A percentile compares a stretch with the other conserved stretches of the same genome.
Evolutionary conservation across 1,140 invertebrate species (phyloP).

Genomic region (Cydia splendana): DNA sequence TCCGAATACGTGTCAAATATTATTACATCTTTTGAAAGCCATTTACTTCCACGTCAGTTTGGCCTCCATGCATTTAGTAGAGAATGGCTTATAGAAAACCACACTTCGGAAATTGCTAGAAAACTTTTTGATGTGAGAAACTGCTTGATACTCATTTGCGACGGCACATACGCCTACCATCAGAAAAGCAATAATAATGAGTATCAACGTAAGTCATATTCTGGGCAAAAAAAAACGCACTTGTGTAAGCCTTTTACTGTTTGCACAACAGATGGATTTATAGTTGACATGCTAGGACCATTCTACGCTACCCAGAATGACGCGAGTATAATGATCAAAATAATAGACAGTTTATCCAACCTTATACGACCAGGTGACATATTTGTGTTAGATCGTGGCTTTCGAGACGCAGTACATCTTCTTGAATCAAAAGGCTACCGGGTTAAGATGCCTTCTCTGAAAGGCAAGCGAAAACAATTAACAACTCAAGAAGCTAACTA

Average conservation of each 20-base stretch:
- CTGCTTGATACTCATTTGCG: neutral
- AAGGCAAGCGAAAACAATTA: neutral
- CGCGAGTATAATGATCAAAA: neutral
- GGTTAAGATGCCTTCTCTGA: neutral
- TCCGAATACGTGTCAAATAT: neutral
- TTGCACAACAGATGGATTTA: conserved; percentile 38
- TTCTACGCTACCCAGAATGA: neutral
- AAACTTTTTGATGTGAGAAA: neutral
- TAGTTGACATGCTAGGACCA: neutral
- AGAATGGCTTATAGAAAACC: neutral
- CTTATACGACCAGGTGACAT: too few relatives aligned
- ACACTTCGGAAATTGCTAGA: neutral
- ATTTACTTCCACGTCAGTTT: neutral
- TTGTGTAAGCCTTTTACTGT: conserved; percentile 52
- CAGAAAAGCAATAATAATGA: conserved; percentile 53
- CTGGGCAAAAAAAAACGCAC: conserved; percentile 47
- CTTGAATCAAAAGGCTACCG: conserved; percentile 18
- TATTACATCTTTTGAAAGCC: neutral
- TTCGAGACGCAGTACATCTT: too few relatives aligned
- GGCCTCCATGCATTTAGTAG: neutral
- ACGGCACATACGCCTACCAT: conserved; percentile 46
- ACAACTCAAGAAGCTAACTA: neutral
- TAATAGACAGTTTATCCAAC: too few relatives aligned
- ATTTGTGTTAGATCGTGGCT: too few relatives aligned
- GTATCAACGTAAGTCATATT: conserved; percentile 51